Percentiles rank a stretch among this genome's conserved stretches.
phyloP scores from a whole-genome alignment of 2,797 vertebrate species.

The Oreochromis mossambicus region DNA sequence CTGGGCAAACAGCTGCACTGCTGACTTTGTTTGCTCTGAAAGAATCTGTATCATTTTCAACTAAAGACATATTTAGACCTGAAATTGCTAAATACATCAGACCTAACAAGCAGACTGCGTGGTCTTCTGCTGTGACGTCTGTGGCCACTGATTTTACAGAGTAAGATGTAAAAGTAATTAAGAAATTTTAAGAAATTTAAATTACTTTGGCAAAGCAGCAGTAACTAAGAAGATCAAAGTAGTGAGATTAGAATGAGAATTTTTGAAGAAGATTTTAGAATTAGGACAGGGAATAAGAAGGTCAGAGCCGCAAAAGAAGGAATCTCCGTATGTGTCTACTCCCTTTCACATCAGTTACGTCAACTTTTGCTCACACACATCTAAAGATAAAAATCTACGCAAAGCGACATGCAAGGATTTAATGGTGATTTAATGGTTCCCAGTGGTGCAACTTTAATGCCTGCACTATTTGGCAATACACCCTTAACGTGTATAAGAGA shows the following conservation, averaged over 20 bases:
- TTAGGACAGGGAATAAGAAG: background rate
- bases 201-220: background rate
- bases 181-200: background rate
- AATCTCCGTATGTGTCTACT: background rate
- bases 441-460: background rate
- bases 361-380: background rate
- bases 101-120: background rate
- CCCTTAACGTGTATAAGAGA: background rate
- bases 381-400: background rate
- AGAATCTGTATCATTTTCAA: background rate
- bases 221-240: background rate
- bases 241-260: background rate
- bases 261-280: background rate
- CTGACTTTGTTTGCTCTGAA: background rate
- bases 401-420: background rate
- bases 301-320: background rate
- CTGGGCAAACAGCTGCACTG: background rate
- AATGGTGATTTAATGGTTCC: background rate
- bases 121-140: background rate
- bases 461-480: background rate
- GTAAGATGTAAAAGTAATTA: background rate
- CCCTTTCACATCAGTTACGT: background rate
- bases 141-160: background rate
- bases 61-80: background rate
- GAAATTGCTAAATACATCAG: background rate